phyloP scores from a whole-genome alignment of 2,113 vertebrate species.

The Alethe diademata region DNA sequence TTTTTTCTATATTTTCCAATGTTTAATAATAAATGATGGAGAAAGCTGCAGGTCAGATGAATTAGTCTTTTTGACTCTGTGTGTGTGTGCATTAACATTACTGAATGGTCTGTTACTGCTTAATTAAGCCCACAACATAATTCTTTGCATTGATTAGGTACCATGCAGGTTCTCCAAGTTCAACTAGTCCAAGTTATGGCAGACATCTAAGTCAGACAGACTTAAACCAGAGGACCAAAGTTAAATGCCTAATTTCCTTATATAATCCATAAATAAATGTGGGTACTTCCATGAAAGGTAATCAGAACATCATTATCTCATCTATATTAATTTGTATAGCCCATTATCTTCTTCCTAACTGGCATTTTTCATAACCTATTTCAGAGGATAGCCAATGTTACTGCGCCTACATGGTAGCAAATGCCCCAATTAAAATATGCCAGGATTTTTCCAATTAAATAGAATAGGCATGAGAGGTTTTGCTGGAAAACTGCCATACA shows the following conservation, averaged over 20 bases:
- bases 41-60: slow-evolving; percentile 38
- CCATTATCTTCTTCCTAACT: slow-evolving; percentile 35
- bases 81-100: neutral
- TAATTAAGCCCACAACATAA: no score
- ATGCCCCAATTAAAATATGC: neutral
- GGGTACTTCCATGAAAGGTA: neutral
- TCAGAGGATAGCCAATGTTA: neutral
- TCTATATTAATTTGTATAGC: neutral
- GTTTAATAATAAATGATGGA: slow-evolving; percentile 64
- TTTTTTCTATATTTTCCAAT: slow-evolving; percentile 11
- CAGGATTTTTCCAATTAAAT: neutral
- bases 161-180: no score
- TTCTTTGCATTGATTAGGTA: no score
- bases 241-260: neutral
- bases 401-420: slow-evolving; percentile 16
- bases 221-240: neutral
- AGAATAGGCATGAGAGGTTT: neutral
- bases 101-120: no score
- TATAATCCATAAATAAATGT: neutral
- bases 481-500: neutral
- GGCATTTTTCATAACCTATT: neutral
- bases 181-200: no score
- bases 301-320: neutral
- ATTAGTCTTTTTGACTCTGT: slow-evolving; percentile 32
- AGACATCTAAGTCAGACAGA: neutral